These are phyloP conservation scores for Sinelater perroti DNA, from an alignment of 2,888 invertebrate genomes.

Conservation along the genomic window DNA sequence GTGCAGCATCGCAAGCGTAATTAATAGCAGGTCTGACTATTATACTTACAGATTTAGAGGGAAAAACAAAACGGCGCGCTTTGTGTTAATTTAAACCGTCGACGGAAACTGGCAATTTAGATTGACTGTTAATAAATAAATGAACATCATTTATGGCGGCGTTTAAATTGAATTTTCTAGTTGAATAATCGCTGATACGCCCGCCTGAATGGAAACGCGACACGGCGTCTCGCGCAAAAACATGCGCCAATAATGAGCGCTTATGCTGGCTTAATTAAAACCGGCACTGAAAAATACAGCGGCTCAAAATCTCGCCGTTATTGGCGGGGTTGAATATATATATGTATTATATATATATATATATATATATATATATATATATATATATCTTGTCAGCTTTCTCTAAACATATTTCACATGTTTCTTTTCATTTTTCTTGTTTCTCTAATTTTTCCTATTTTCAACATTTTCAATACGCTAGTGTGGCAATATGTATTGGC, in stretches of 20 bases:
- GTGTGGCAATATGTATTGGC: no score
- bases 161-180: constrained; percentile 56
- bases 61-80: not conserved
- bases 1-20: no score
- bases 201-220: constrained; percentile 38
- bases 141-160: constrained; percentile 51
- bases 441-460: no score
- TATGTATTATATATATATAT: no score
- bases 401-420: no score
- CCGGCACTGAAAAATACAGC: constrained; percentile 18
- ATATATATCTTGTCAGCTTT: no score
- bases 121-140: constrained; percentile 50
- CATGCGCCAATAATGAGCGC: constrained; percentile 24
- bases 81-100: constrained; percentile 14
- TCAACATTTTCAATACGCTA: no score
- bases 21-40: no score
- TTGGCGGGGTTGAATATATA: no score
- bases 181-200: constrained; percentile 53
- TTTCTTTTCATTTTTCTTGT: no score
- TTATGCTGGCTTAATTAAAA: constrained; percentile 32
- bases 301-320: constrained; percentile 6
- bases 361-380: no score
- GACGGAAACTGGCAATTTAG: constrained; percentile 22
- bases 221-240: constrained; percentile 39
- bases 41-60: no score